Evolutionary conservation across 2,888 invertebrate species (phyloP).

Genomic region (Stenotaenia linearis): DNA sequence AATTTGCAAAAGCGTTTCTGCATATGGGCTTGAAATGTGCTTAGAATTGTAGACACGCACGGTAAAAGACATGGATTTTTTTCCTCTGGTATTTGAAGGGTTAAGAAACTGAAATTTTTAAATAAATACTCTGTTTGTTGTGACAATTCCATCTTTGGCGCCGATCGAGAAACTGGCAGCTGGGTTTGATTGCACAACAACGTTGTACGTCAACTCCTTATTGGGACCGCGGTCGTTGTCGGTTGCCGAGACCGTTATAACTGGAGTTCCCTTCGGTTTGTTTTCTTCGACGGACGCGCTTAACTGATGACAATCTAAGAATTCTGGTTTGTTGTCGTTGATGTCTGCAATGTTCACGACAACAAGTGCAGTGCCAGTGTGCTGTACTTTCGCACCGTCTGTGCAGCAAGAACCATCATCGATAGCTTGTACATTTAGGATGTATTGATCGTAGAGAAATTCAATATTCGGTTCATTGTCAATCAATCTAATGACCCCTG

Average conservation of each 20-base stretch:
- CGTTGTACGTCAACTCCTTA: constrained; percentile 72
- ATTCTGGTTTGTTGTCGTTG: constrained; percentile 80
- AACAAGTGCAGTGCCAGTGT: constrained; percentile 44
- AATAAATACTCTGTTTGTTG: constrained; percentile 57
- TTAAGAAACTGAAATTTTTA: not conserved
- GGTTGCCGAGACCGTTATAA: constrained; percentile 66
- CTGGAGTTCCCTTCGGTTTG: constrained; percentile 63
- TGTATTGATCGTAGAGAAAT: constrained; percentile 40
- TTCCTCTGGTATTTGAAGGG: no score
- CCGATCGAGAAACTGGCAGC: constrained; percentile 70
- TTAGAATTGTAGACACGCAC: no score
- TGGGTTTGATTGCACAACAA: constrained; percentile 65
- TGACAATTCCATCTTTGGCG: constrained; percentile 66
- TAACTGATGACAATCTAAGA: constrained; percentile 75
- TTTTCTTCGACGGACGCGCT: constrained; percentile 75
- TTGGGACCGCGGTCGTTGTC: constrained; percentile 62
- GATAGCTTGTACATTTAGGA: constrained; percentile 50
- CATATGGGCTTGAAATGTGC: no score
- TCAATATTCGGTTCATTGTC: not conserved
- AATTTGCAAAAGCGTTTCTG: no score
- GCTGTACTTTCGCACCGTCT: constrained; percentile 38
- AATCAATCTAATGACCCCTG: constrained; percentile 41
- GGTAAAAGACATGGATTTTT: no score
- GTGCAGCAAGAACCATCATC: constrained; percentile 53
- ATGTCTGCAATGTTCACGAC: constrained; percentile 48